A percentile compares a stretch with the other conserved stretches of the same genome.
phyloP scores from a whole-genome alignment of 2,888 invertebrate species.

The Gryllus longicercus region DNA sequence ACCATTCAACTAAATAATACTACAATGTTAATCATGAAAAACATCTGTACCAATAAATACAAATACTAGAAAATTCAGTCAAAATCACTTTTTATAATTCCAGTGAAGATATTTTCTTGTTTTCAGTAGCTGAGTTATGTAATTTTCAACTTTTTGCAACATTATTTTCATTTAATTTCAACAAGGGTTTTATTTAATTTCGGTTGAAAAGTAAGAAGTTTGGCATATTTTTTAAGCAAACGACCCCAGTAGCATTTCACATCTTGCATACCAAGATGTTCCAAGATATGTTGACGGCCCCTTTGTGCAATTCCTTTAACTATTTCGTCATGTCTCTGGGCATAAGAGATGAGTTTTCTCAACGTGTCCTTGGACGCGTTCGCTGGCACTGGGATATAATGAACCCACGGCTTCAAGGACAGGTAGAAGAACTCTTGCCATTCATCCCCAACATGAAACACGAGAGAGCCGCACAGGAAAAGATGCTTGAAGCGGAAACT shows the following conservation, averaged over 20 bases:
- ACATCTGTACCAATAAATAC: too few relatives aligned
- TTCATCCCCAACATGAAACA: slow-evolving; percentile 90
- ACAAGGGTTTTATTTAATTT: slow-evolving; percentile 57
- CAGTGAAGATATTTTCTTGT: too few relatives aligned
- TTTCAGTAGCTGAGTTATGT: too few relatives aligned
- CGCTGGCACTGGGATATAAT: slow-evolving; percentile 83
- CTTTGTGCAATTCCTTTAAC: slow-evolving; percentile 74
- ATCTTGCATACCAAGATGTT: slow-evolving; percentile 76
- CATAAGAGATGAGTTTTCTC: slow-evolving; percentile 71
- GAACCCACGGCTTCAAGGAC: slow-evolving; percentile 88
- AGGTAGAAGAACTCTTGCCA: slow-evolving; percentile 96
- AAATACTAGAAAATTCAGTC: too few relatives aligned
- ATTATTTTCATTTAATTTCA: slow-evolving; percentile 39
- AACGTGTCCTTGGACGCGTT: slow-evolving; percentile 65
- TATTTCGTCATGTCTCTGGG: slow-evolving; percentile 67
- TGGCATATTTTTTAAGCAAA: slow-evolving; percentile 69
- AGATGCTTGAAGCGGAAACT: slow-evolving; percentile 96
- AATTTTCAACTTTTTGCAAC: too few relatives aligned
- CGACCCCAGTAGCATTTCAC: slow-evolving; percentile 84
- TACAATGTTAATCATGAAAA: too few relatives aligned
- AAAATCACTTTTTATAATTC: too few relatives aligned
- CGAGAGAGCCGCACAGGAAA: slow-evolving; percentile 85
- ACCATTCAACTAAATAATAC: too few relatives aligned
- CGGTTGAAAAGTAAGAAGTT: slow-evolving; percentile 66
- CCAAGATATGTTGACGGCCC: slow-evolving; percentile 79